Evolutionary conservation across 1,140 invertebrate species (phyloP).

Genomic region (Drosophila leontia): DNA sequence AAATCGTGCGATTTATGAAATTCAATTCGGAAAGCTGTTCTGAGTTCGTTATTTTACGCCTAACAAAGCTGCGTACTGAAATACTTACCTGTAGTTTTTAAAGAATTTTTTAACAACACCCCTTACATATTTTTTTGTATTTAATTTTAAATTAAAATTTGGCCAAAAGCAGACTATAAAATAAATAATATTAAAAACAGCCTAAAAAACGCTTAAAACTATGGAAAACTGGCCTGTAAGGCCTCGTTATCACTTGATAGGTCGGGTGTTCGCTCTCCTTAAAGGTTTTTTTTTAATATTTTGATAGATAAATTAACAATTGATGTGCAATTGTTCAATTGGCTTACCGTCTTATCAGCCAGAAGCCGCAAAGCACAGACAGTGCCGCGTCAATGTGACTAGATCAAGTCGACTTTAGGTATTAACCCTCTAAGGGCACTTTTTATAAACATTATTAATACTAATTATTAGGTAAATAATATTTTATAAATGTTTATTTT

Average conservation of each 20-base stretch:
- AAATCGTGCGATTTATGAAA: no score
- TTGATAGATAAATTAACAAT: constrained; percentile 14
- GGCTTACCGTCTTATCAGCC: constrained; percentile 27
- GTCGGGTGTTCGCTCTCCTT: not conserved
- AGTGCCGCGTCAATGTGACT: constrained; percentile 11
- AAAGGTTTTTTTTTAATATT: not conserved
- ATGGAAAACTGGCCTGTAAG: not conserved
- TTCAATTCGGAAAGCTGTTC: no score
- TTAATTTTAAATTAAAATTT: not conserved
- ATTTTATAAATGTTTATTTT: not conserved
- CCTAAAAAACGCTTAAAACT: not conserved
- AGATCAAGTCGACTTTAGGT: not conserved
- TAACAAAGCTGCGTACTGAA: no score
- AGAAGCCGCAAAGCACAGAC: not conserved
- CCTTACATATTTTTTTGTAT: no score
- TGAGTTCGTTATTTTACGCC: no score
- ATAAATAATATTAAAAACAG: not conserved
- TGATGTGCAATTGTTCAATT: constrained; percentile 25
- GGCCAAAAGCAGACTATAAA: not conserved
- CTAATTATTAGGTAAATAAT: not conserved
- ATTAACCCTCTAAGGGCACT: not conserved
- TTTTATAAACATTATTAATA: not conserved
- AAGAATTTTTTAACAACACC: no score
- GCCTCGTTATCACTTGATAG: constrained; percentile 14
- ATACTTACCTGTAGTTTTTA: no score